Base-by-base conservation (phyloP, 1,140 invertebrate species). In the Lordiphosa collinella region DNA sequence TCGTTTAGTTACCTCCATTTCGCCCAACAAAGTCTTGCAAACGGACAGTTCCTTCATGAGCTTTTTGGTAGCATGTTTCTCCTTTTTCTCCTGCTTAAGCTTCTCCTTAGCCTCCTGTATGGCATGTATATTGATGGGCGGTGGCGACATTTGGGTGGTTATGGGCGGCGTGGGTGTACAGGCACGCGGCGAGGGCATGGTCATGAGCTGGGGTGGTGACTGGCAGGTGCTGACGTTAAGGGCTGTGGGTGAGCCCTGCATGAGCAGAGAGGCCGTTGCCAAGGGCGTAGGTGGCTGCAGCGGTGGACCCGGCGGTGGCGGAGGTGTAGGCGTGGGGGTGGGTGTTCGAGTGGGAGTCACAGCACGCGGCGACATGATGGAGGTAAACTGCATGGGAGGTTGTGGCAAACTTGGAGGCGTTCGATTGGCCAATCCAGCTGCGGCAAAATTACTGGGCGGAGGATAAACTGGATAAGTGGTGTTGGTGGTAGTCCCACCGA, bases 11-110 rank as follows among this genome's bases (percentile, higher is more conserved):
- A 89, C 88, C 78, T 89, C 88, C 88, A 89, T 89, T 70, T 89
- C 88, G 38, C 70, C 87, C 5, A 89, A 69, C 16, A 89, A 57
- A 1, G 87, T 92, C 89, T 92, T 92, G 89, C 93, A 94, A 37
- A 94, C 93, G 43, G 93, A 92, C 84, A 96, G 89, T 79, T 97
- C 95, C 87, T 95, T 94, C 63, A 93, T 92, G 60, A 94, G 90
- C 89, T 95, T 94, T 89, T 95, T 95, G 59, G 92, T 89, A 84
- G 91, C 88, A 78, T 91, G 91, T 78, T 93, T 92, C 73, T 95
- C 93, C 88, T 94, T 92, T 86, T 93, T 93, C 41, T 90, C 89
- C 43, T 90, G 87, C 62, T 89, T 89, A 6, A 89, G 70, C 70
- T 88, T 88, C 74, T 89, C 82, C 80, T 86, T 89, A 53, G 73